Percentiles rank a stretch among this genome's conserved stretches.
Evolutionary conservation across 2,888 invertebrate species (phyloP).

Genomic region (Drosophila anceps): DNA sequence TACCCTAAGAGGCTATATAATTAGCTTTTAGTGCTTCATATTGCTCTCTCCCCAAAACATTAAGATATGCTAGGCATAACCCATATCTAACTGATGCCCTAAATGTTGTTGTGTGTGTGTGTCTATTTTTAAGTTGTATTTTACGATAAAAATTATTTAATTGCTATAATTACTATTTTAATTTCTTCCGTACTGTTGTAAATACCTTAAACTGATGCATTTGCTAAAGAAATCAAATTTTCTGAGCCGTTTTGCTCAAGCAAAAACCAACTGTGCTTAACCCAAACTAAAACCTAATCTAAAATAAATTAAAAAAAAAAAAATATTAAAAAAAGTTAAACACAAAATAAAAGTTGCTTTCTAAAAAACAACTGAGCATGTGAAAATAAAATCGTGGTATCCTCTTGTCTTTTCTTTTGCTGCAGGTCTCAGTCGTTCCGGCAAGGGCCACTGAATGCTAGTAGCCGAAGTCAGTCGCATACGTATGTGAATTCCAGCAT

Average conservation of each 20-base stretch:
- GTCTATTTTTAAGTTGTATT: slow-evolving; percentile 33
- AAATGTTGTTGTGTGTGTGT: slow-evolving; percentile 43
- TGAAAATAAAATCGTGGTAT: slow-evolving; percentile 84
- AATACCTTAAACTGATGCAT: slow-evolving; percentile 38
- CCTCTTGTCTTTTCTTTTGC: slow-evolving; percentile 86
- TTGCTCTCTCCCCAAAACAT: background rate
- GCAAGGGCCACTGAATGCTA: slow-evolving; percentile 87
- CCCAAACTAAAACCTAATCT: slow-evolving; percentile 24
- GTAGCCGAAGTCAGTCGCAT: slow-evolving; percentile 87
- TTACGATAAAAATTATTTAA: slow-evolving; percentile 22
- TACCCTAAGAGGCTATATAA: slow-evolving; percentile 9
- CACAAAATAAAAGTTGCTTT: slow-evolving; percentile 26
- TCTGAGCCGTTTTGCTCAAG: slow-evolving; percentile 40
- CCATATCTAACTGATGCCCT: slow-evolving; percentile 15
- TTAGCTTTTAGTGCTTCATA: slow-evolving; percentile 3
- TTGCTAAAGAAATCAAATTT: slow-evolving; percentile 41
- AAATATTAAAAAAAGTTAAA: slow-evolving; percentile 21
- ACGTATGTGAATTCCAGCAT: slow-evolving; percentile 93
- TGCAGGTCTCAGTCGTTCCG: slow-evolving; percentile 97
- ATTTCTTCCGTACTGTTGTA: slow-evolving; percentile 23
- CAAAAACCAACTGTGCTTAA: slow-evolving; percentile 55
- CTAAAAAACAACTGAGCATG: slow-evolving; percentile 74
- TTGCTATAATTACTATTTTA: slow-evolving; percentile 9
- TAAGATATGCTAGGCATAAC: slow-evolving; percentile 10
- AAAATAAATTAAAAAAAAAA: slow-evolving; percentile 29